A percentile compares a stretch with the other conserved stretches of the same genome.
phyloP scores from a whole-genome alignment of 2,888 invertebrate species.

The Sminthurides aquaticus region DNA sequence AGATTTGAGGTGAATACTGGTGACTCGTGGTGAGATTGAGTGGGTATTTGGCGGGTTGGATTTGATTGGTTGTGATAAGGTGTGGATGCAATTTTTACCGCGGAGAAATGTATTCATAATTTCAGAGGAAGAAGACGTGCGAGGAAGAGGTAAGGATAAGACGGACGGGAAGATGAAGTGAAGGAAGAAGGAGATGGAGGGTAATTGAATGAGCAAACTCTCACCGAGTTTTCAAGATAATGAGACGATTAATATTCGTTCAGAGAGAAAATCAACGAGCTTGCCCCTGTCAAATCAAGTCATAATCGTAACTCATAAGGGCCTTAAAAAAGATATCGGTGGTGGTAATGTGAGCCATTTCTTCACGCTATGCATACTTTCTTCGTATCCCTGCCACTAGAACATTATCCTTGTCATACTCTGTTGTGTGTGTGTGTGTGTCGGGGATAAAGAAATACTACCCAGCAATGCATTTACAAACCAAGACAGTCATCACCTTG shows the following conservation, averaged over 20 bases:
- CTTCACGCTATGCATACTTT: no score
- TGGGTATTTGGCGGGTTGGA: not conserved
- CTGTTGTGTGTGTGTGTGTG: no score
- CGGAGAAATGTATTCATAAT: not conserved
- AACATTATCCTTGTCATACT: no score
- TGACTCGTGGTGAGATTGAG: not conserved
- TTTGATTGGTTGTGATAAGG: not conserved
- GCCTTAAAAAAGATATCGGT: not conserved
- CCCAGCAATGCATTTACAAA: no score
- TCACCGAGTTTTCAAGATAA: slow-evolving; percentile 6
- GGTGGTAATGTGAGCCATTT: no score
- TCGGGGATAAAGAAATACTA: no score
- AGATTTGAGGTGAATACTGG: not conserved
- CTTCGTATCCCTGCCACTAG: no score
- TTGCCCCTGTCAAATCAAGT: slow-evolving; percentile 18
- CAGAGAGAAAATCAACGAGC: slow-evolving; percentile 19
- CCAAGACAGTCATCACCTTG: no score
- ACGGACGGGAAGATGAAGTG: not conserved
- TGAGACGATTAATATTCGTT: slow-evolving; percentile 26
- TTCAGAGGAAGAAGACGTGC: not conserved
- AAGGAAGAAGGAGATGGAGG: no score
- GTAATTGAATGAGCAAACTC: not conserved
- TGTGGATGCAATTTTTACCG: not conserved
- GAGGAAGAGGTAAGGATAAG: not conserved
- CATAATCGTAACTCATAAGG: slow-evolving; percentile 23